Base-by-base conservation (phyloP, 2,797 vertebrate species). In the Myotis myotis region DNA sequence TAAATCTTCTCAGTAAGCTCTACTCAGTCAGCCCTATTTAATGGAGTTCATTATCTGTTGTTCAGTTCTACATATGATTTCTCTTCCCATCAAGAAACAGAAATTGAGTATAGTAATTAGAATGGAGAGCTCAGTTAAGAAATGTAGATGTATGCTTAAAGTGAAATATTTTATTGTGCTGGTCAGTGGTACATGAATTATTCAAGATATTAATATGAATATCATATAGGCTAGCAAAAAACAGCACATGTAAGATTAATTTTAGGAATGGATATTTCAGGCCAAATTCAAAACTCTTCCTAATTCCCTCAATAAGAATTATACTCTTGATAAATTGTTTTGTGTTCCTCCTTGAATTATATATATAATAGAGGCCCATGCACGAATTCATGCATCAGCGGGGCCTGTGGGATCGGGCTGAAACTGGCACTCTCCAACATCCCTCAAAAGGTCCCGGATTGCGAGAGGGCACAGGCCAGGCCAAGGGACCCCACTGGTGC, bases 151-250 rank as follows among this genome's bases (percentile, higher is more conserved):
- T n/a, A 76, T 33, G 78, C 87, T 94, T 91, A 86, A 92, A 90
- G 51, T 80, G 71, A 97, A 94, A 91, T 94, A 95, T 93, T 91
- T 92, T 79, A 95, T 96, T 96, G 87, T 89, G 64, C 87, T 89
- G 93, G 96, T 84, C 94, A 93, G 87, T 94, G 64, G 25, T 71
- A 86, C 60, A 91, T 95, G 82, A 97, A 97, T 97, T 97, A 97
- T 96, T 97, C 93, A 97, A 76, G 28, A 88, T 36, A 17, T 66
- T 94, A 95, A 95, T 95, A 87, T 95, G 82, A 95, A 68, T 94
- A 93, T n/a, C 38, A n/a, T 68, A 79, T 84, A 94, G 87, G 47
- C 57, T 86, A 90, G 83, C 11, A 86, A 36, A 53, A 75, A 92
- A 94, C 62, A 93, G 28, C 49, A 86, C 36, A 89, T 64, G 33